Percentiles rank a stretch among this genome's conserved stretches.
Conservation (phyloP, 2,888 invertebrate genomes). For the Tetragnatha montana region DNA sequence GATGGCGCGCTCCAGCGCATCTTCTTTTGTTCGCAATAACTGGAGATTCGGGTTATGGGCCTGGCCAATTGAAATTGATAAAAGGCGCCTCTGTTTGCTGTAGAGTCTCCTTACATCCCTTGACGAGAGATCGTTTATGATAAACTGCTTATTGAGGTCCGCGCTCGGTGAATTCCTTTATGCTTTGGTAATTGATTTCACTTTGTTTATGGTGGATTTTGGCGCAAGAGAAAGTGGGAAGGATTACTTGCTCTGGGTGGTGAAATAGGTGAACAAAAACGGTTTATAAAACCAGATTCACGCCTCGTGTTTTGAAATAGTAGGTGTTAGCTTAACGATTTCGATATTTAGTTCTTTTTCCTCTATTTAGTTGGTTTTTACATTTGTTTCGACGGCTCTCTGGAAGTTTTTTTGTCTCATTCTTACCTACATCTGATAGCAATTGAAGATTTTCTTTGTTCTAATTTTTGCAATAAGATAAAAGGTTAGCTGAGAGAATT, state of each 20-base stretch:
- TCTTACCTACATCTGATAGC: background rate
- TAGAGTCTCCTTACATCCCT: too few relatives aligned
- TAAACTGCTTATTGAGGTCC: constrained; percentile 64
- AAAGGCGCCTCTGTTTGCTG: background rate
- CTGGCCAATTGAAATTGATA: background rate
- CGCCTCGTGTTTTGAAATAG: background rate
- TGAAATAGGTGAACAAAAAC: constrained; percentile 8
- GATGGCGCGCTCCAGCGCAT: constrained; percentile 13
- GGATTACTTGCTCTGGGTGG: background rate
- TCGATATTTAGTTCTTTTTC: background rate
- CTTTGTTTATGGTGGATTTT: constrained; percentile 16
- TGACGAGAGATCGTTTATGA: constrained; percentile 22
- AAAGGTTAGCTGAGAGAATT: background rate
- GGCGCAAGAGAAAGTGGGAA: background rate
- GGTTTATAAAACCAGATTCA: background rate
- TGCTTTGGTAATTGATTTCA: constrained; percentile 45
- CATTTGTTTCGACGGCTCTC: background rate
- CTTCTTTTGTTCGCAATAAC: background rate
- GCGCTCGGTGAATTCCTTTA: constrained; percentile 54
- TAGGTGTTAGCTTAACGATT: background rate
- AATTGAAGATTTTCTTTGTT: background rate
- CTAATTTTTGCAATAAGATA: background rate
- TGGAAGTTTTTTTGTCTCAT: background rate
- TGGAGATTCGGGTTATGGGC: constrained; percentile 26
- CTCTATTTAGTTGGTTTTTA: background rate